Conservation (phyloP, 2,113 vertebrate genomes). For the Chiloscyllium plagiosum region DNA sequence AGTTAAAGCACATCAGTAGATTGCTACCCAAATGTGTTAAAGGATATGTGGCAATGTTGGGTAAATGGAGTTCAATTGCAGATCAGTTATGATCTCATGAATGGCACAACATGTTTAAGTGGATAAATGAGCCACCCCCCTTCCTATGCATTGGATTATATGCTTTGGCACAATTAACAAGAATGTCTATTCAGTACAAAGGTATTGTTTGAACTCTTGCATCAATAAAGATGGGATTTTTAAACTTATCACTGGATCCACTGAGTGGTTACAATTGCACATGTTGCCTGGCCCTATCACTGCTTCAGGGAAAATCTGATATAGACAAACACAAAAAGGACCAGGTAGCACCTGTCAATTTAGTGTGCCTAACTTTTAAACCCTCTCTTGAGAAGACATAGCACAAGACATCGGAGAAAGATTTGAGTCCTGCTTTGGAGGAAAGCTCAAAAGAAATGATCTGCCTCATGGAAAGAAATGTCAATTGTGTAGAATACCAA, state of each 20-base stretch:
- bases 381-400: background rate
- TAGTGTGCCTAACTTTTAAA: background rate
- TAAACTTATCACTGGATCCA: background rate
- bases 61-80: background rate
- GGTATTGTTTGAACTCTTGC: background rate
- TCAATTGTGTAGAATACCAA: background rate
- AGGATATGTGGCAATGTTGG: background rate
- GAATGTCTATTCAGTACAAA: too few species aligned
- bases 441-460: background rate
- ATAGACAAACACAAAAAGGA: background rate
- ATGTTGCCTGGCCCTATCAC: background rate
- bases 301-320: background rate
- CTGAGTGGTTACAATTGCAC: background rate
- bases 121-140: background rate
- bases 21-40: too few species aligned
- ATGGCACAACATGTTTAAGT: background rate
- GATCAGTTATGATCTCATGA: background rate
- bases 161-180: background rate
- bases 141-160: background rate
- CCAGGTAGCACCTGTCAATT: background rate
- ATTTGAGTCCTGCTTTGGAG: background rate
- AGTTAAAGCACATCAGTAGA: background rate
- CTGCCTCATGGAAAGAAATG: background rate
- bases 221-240: background rate
- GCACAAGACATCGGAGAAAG: background rate